phyloP scores from a whole-genome alignment of 2,888 invertebrate species.

The Eugnorisma glareosa region DNA sequence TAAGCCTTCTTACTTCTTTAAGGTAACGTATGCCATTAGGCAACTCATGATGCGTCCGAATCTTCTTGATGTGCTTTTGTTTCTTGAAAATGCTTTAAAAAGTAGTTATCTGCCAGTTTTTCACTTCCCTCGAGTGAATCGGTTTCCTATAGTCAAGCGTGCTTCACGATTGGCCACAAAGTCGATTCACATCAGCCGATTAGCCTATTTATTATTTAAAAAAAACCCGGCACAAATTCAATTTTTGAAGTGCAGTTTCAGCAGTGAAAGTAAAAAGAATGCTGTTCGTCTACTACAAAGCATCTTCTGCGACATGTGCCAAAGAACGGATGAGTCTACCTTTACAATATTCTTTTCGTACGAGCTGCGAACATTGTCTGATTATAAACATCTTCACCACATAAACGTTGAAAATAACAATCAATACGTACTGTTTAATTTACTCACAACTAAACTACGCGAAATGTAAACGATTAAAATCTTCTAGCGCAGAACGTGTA shows the following conservation, averaged over 20 bases:
- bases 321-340: background rate
- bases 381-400: slow-evolving; percentile 38
- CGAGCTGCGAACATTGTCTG: background rate
- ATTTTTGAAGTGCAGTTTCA: background rate
- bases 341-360: background rate
- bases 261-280: background rate
- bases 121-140: no score
- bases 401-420: slow-evolving; percentile 34
- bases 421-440: slow-evolving; percentile 37
- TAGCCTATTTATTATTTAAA: background rate
- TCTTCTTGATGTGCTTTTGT: background rate
- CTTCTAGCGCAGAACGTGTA: slow-evolving; percentile 23
- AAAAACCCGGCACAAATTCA: background rate
- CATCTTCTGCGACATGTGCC: background rate
- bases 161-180: no score
- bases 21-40: background rate
- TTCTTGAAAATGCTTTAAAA: background rate
- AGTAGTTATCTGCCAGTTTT: no score
- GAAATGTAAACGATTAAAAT: slow-evolving; percentile 52
- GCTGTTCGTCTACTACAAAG: background rate
- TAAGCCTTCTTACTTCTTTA: no score
- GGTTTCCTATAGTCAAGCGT: no score
- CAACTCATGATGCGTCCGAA: background rate
- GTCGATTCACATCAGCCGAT: no score
- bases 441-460: slow-evolving; percentile 24